phyloP scores from a whole-genome alignment of 2,113 vertebrate genomes.

The Catagonus wagneri region DNA sequence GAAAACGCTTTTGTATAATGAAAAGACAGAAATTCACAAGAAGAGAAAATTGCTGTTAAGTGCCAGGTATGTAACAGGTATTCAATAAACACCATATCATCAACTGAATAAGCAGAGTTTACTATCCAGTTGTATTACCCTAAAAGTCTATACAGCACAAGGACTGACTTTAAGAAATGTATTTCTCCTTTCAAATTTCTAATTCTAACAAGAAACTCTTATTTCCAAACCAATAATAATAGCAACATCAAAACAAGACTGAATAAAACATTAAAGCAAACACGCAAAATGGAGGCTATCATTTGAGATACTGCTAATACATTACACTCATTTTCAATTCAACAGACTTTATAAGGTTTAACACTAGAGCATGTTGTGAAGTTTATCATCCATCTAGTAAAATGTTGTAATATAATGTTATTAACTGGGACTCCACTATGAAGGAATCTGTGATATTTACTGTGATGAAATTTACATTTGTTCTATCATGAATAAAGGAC shows the following conservation, averaged over 20 bases:
- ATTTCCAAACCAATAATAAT: constrained; percentile 33
- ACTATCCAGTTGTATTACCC: not conserved
- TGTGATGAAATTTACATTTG: not conserved
- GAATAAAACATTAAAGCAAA: constrained; percentile 45
- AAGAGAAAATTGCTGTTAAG: not conserved
- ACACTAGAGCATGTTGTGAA: constrained; percentile 4
- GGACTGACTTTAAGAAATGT: not conserved
- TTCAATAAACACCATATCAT: not conserved
- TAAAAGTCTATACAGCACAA: not conserved
- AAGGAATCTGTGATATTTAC: constrained; percentile 11
- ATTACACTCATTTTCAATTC: not conserved
- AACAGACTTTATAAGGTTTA: constrained; percentile 14
- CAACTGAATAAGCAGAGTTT: not conserved
- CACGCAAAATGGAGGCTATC: not conserved
- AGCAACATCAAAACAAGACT: constrained; percentile 34
- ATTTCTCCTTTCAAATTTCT: constrained; percentile 41
- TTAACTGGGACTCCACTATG: not conserved
- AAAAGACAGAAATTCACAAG: not conserved
- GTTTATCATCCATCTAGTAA: constrained; percentile 3
- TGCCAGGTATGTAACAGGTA: not conserved
- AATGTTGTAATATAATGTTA: not conserved
- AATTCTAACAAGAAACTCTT: constrained; percentile 11
- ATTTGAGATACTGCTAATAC: not conserved
- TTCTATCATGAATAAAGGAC: not conserved
- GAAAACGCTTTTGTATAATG: not conserved